Evolutionary conservation across 2,113 vertebrate genomes (phyloP), one percentile per base, ranked within the genome.

Genomic region (Dryoscopus gambensis): DNA sequence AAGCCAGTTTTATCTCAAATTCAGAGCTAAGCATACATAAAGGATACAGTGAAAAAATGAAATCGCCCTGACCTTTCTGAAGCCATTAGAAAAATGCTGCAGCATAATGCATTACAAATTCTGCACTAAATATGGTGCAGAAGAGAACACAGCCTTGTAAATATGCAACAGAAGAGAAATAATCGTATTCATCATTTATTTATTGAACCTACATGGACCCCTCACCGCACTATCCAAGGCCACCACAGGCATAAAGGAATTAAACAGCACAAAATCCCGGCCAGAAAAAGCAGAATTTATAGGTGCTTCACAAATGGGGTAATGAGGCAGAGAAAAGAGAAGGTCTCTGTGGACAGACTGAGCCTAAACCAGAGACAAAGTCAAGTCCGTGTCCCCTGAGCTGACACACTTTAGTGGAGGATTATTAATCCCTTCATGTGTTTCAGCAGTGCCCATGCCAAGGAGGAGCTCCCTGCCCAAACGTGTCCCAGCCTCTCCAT

Each of bases 311-410:
- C 62, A 85, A 85, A 90, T 47, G 59, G 74, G 46, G 82, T 91
- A 95, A 94, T 76, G 89, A 95, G 75, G 90, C 79, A 95, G 59
- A 88, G 88, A 79, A 90, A 92, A 90, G 21, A 74, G 18, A 70
- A 73, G 28, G 35, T 82, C 81, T 87, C 95, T 84, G 77, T 40
- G 82, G 95, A 44, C 73, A 76, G 81, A 67, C 60, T n/a, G 52
- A 94, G 81, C 52, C 84, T 82, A 87, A 82, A 75, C 3, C 71
- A 93, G 60, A 96, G 42, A 47, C 70, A 47, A 87, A 94, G 77
- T 37, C 80, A 69, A 60, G 28, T 6, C 64, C 2, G 2, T 24
- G 12, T 44, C 74, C 73, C 87, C 53, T 60, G 65, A 89, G 73
- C 73, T 0, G 0, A 59, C 7, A 27, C 11, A 14, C 12, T 62